Evolutionary conservation across 2,888 invertebrate species (phyloP).

Genomic region (Thera obeliscata): DNA sequence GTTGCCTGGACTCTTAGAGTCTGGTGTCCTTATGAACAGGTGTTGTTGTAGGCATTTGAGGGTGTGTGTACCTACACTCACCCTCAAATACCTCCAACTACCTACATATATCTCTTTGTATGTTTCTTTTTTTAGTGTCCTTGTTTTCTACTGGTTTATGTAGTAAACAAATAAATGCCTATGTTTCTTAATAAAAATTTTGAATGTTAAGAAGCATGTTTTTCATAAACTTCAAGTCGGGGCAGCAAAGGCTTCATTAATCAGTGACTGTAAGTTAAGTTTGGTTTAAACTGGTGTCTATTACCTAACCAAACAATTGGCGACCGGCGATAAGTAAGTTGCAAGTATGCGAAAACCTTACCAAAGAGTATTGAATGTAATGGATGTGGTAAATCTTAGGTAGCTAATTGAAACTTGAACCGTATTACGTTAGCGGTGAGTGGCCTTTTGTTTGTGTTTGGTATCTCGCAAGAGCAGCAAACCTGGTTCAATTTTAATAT

Average conservation of each 20-base stretch:
- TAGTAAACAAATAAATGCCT: too few relatives aligned
- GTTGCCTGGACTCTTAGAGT: too few relatives aligned
- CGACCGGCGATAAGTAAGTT: constrained; percentile 69
- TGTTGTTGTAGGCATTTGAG: too few relatives aligned
- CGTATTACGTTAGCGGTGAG: constrained; percentile 25
- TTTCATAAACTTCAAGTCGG: neutral
- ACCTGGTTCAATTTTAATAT: constrained; percentile 25
- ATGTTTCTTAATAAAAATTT: too few relatives aligned
- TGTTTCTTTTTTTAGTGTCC: too few relatives aligned
- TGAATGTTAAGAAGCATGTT: neutral
- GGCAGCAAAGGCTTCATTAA: constrained; percentile 1
- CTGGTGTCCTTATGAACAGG: too few relatives aligned
- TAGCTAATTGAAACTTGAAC: constrained; percentile 27
- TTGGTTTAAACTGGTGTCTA: constrained; percentile 48
- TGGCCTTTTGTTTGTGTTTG: constrained; percentile 23
- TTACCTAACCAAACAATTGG: constrained; percentile 81
- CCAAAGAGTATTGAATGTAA: constrained; percentile 35
- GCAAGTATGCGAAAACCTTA: constrained; percentile 55
- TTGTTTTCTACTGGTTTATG: too few relatives aligned
- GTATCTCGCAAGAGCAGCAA: constrained; percentile 19
- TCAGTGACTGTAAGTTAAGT: constrained; percentile 8
- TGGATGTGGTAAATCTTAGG: constrained; percentile 29
- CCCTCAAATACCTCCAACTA: too few relatives aligned
- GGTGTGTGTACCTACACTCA: too few relatives aligned
- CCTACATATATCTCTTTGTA: too few relatives aligned